Base-by-base conservation (phyloP, 2,797 vertebrate genomes). In the Luscinia megarhynchos region DNA sequence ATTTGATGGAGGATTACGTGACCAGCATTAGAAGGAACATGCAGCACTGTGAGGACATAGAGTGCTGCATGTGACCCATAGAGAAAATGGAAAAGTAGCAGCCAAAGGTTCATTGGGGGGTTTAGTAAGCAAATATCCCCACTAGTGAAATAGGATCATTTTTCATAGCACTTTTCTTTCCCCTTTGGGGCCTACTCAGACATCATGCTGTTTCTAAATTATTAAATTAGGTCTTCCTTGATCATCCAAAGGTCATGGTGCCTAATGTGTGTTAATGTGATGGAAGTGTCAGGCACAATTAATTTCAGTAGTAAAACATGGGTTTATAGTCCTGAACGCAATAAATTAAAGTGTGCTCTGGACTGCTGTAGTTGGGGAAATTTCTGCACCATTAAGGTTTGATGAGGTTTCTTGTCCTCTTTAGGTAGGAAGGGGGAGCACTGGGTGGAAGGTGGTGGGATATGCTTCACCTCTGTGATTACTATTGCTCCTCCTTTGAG, bases 251-350 rank as follows among this genome's bases (percentile, higher is more conserved):
- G 95, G 96, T 97, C 97, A 80, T 1, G 12, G 80, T 85, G 75
- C 92, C 94, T 97, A 97, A 97, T 95, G 95, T 43, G 80, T 94
- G 93, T 93, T 97, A 97, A 96, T 96, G 87, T 95, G 96, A 96
- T 97, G 93, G 86, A 97, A 95, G 90, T 95, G 95, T 96, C 95
- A 96, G 91, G 82, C 74, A 7, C 92, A 95, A 97, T 97, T 96
- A 97, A 89, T 96, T 91, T 91, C 68, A 80, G 91, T 55, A 94
- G 92, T 96, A 96, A 96, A 97, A 95, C 92, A 92, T 38, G 67
- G 58, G 45, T 95, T 97, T 97, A 95, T 93, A 76, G 87, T 51
- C 73, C 88, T 81, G 55, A 93, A 87, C 38, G 74, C 78, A 90
- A 91, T 97, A 96, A 97, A 97, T 96, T 96, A 91, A 72, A 70